Base-by-base conservation (phyloP, 1,140 invertebrate species). In the Drosophila fuyamai region DNA sequence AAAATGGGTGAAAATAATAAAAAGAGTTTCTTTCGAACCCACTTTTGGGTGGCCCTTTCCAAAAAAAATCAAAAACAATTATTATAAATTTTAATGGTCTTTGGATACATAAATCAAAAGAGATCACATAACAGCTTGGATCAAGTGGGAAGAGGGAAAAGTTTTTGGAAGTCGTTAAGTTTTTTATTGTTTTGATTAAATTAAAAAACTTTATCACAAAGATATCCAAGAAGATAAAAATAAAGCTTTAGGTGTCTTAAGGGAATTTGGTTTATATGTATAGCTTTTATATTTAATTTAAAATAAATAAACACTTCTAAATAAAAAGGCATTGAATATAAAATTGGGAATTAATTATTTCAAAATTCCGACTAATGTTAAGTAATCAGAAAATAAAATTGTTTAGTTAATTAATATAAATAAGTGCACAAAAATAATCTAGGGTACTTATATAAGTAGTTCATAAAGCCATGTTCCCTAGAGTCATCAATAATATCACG, bases 31-130 rank as follows among this genome's bases (percentile, higher is more conserved):
- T 85, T 77, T 48, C 62, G 47, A 60, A 9, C 57, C 32, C 32
- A 43, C 38, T 72, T 76, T 77, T 77, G 73, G 73, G 73, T 78
- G 57, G 75, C 74, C 75, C 74, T 77, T 78, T 78, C 75, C 40
- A 55, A 63, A 44, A 59, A 41, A 50, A 41, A 50, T 29, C 35
- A 36, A 47, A 47, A 74, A 75, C 18, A 73, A 74, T 48, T 62
- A 76, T 66, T 47, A 47, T 76, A 29, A 51, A 47, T 55, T 67
- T 51, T 58, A 61, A 61, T 78, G 40, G 56, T 35, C 51, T 58
- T 72, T 46, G 44, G 53, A 66, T 53, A 54, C 54, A 75, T 66
- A 43, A 51, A 75, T 66, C 54, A 65, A 36, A 41, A 27, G 7
- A 18, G 41, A 50, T 57, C 67, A 48, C 35, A 71, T 71, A 71